Evolutionary conservation across 2,113 vertebrate species (phyloP).

Genomic region (Rhinoderma darwinii): DNA sequence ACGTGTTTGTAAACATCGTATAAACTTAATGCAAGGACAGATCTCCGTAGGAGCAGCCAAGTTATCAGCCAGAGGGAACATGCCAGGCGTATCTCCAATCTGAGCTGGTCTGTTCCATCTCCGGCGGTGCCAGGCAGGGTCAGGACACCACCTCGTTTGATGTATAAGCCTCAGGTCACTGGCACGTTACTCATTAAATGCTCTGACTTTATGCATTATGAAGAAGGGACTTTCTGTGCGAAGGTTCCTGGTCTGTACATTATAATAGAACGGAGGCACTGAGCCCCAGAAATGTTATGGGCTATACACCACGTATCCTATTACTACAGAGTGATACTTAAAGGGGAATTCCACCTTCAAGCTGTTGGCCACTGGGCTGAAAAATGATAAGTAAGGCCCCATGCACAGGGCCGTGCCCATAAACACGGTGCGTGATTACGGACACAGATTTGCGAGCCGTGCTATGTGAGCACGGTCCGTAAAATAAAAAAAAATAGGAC

Average conservation of each 20-base stretch:
- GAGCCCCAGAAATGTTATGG: too few species aligned
- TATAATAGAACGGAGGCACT: background rate
- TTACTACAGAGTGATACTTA: background rate
- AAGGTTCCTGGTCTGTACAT: background rate
- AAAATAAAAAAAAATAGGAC: too few species aligned
- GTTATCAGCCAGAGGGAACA: conserved; percentile 17
- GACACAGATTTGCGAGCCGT: too few species aligned
- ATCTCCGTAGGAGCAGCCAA: background rate
- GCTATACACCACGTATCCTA: background rate
- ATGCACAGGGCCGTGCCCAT: too few species aligned
- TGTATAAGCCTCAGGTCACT: conserved; percentile 63
- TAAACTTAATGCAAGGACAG: conserved; percentile 62
- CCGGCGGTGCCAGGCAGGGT: conserved; percentile 53
- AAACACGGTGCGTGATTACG: too few species aligned
- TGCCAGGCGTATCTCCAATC: background rate
- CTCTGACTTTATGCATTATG: background rate
- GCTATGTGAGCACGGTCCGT: too few species aligned
- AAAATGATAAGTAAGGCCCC: too few species aligned
- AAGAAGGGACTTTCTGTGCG: background rate
- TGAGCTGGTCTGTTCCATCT: background rate
- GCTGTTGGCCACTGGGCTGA: too few species aligned
- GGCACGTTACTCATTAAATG: conserved; percentile 70
- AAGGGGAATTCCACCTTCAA: background rate
- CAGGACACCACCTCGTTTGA: conserved; percentile 59
- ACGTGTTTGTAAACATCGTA: conserved; percentile 56